Evolutionary conservation across 2,113 vertebrate species (phyloP), one percentile per base, ranked within the genome.

Genomic region (Anas platyrhynchos): DNA sequence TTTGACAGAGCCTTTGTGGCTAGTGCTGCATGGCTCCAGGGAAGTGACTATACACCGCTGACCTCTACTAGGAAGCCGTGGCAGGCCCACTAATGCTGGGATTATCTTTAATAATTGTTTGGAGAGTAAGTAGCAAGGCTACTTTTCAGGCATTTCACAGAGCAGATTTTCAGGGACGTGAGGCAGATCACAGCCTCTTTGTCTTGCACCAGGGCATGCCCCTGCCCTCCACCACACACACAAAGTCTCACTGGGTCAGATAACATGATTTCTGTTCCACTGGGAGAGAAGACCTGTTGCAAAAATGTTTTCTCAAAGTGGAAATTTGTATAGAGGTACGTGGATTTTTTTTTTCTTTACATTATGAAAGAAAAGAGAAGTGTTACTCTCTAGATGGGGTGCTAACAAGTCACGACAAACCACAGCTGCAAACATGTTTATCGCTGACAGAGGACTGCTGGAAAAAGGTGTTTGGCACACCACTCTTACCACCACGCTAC

Each of bases 361-460:
- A 6, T 78, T 73, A 61, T 44, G 62, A 87, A 92, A 76, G 72
- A 38, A 87, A 78, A 46, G 21, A 67, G 55, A 87, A 56, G 15
- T 44, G 29, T 77, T 80, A 13, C 21, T 63, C 38, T 34, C 44
- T 65, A 55, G 65, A 54, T 83, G 50, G 55, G 31, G 54, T 69
- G 41, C 8, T 48, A 44, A 74, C 83, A 89, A 88, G 90, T 61
- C 67, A 23, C 23, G 36, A 36, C 91, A 96, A 94, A 93, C 83
- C 74, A 16, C 68, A 72, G 61, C 48, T 44, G 32, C 16, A 15
- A 52, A 65, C 0, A 0, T 16, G 34, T 67, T 84, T 59, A 72
- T 84, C 52, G 9, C 41, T 73, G 83, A 50, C 63, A 83, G 81
- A 32, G 29, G 72, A 65, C 38, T 79, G 63, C 67, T 58, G 92